A percentile compares a stretch with the other conserved stretches of the same genome.
Evolutionary conservation across 1,140 invertebrate genomes (phyloP).

Genomic region (Plodia interpunctella): DNA sequence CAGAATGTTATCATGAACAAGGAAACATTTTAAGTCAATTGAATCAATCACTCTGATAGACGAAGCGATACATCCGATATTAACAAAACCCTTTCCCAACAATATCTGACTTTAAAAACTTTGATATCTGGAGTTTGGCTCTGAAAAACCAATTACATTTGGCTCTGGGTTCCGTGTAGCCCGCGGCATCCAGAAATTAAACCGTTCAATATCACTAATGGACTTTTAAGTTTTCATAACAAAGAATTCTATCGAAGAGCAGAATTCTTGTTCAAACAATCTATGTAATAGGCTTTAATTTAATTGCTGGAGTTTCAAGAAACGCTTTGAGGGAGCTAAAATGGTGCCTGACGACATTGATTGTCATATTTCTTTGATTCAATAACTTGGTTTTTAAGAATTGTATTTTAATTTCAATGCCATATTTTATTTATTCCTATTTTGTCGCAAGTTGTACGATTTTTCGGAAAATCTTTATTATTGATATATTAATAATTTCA

Average conservation of each 20-base stretch:
- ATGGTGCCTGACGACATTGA: no score
- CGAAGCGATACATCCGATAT: background rate
- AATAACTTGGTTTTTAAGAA: no score
- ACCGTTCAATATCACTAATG: conserved; percentile 26
- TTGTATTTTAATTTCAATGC: no score
- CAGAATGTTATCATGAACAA: no score
- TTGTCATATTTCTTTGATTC: no score
- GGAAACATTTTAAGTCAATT: background rate
- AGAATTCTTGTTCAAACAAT: conserved; percentile 10
- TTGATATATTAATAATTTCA: no score
- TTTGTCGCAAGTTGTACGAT: no score
- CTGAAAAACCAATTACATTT: conserved; percentile 30
- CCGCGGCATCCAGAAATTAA: conserved; percentile 14
- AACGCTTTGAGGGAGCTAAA: background rate
- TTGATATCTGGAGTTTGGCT: background rate
- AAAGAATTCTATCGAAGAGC: conserved; percentile 22
- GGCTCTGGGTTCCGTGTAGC: conserved; percentile 2
- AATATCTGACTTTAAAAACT: conserved; percentile 1
- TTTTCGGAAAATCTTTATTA: no score
- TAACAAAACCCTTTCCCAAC: background rate
- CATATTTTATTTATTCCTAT: no score
- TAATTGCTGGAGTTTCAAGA: conserved; percentile 4
- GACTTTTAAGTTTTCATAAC: conserved; percentile 22
- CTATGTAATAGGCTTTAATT: conserved; percentile 10
- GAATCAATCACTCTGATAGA: background rate